Evolutionary conservation across 2,797 vertebrate species (phyloP).

Genomic region (Octomys mimax): DNA sequence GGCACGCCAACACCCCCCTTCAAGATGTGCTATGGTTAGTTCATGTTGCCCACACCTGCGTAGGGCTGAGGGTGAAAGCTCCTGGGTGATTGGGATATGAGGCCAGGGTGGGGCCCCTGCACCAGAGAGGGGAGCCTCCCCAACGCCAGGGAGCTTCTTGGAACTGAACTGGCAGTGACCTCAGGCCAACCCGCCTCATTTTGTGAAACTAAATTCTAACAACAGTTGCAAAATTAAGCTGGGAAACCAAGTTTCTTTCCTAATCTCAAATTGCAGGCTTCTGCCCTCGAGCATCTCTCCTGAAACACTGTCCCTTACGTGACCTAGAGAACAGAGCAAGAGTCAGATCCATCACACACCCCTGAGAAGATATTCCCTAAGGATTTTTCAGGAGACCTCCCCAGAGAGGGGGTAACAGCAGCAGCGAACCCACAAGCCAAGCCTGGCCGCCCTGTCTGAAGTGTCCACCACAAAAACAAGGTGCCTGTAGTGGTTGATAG

Average conservation of each 20-base stretch:
- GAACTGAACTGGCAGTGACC: neutral
- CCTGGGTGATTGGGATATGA: neutral
- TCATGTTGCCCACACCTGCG: neutral
- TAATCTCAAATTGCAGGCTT: neutral
- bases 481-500: too few species aligned
- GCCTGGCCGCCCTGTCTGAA: neutral
- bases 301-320: neutral
- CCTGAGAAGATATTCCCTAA: neutral
- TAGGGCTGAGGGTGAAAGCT: neutral
- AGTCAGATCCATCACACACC: neutral
- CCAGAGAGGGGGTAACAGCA: neutral
- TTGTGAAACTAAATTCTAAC: neutral
- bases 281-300: neutral
- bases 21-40: neutral
- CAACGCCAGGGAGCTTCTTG: neutral
- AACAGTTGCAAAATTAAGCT: neutral
- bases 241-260: neutral
- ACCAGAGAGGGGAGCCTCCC: neutral
- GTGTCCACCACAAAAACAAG: neutral
- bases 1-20: neutral
- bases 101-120: neutral
- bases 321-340: neutral
- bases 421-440: fast-evolving
- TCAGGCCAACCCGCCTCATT: neutral
- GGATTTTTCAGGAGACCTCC: neutral